Conservation (phyloP, 2,888 invertebrate genomes). For the Lycia hirtaria region DNA sequence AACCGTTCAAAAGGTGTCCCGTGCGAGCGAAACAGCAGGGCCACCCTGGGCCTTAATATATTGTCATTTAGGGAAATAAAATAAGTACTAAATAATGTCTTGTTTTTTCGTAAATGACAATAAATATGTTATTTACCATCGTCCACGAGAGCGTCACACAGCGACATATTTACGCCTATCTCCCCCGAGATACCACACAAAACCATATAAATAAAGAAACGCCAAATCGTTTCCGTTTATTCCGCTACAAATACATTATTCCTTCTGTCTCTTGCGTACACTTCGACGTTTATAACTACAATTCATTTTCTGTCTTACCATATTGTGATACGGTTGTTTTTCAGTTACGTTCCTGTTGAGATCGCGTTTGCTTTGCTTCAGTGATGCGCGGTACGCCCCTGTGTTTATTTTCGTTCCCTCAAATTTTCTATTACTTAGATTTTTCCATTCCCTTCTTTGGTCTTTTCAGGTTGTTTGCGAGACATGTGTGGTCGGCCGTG, state of each 20-base stretch:
- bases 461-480: slow-evolving; percentile 12
- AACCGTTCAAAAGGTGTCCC: too few relatives aligned
- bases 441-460: slow-evolving; percentile 18
- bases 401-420: slow-evolving; percentile 25
- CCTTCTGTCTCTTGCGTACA: slow-evolving; percentile 14
- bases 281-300: slow-evolving; percentile 13
- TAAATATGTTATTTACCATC: neutral
- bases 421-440: slow-evolving; percentile 28
- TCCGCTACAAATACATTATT: slow-evolving; percentile 29
- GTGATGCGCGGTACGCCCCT: slow-evolving; percentile 23
- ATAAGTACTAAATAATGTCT: too few relatives aligned
- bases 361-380: slow-evolving; percentile 21
- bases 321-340: slow-evolving; percentile 9
- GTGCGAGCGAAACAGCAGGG: too few relatives aligned
- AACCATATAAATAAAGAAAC: slow-evolving; percentile 37
- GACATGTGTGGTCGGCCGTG: slow-evolving; percentile 4
- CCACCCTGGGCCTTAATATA: too few relatives aligned
- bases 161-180: slow-evolving; percentile 10
- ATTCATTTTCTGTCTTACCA: slow-evolving; percentile 3
- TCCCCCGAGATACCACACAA: slow-evolving; percentile 21
- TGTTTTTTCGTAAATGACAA: neutral
- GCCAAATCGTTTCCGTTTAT: slow-evolving; percentile 35
- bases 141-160: neutral
- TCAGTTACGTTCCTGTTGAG: neutral
- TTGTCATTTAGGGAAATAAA: too few relatives aligned